phyloP scores from a whole-genome alignment of 2,797 vertebrate species.

The Sardinella longiceps region DNA sequence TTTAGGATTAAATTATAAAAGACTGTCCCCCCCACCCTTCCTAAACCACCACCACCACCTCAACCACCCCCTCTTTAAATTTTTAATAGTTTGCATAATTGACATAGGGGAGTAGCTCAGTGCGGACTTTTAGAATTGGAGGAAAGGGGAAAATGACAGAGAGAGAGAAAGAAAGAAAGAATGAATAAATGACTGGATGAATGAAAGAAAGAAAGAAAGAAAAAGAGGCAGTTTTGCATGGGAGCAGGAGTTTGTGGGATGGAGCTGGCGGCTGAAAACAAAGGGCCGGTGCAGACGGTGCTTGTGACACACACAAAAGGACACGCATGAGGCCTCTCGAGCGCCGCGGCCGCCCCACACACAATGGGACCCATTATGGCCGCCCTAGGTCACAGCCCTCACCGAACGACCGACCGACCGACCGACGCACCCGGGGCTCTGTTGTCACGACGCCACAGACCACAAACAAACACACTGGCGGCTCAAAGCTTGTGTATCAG shows the following conservation, averaged over 20 bases:
- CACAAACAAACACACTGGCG: neutral
- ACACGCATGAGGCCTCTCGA: slow-evolving; percentile 41
- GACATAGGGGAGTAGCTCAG: slow-evolving; percentile 70
- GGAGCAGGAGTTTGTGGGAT: slow-evolving; percentile 36
- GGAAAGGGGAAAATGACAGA: neutral
- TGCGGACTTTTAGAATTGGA: slow-evolving; percentile 59
- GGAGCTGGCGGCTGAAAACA: slow-evolving; percentile 52
- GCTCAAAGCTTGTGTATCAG: neutral
- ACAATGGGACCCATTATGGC: neutral
- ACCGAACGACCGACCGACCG: too few relatives aligned
- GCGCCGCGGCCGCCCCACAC: neutral
- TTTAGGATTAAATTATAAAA: slow-evolving; percentile 88
- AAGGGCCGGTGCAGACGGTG: slow-evolving; percentile 26
- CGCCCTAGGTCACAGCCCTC: neutral
- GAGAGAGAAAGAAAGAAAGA: slow-evolving; percentile 59
- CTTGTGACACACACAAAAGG: slow-evolving; percentile 53
- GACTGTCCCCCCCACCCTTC: slow-evolving; percentile 69
- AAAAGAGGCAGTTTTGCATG: neutral
- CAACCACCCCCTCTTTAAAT: slow-evolving; percentile 64
- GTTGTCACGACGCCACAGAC: neutral
- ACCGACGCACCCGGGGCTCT: neutral
- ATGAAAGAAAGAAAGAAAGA: neutral
- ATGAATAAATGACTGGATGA: neutral
- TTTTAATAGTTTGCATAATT: slow-evolving; percentile 85
- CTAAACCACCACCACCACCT: neutral